Percentiles rank a stretch among this genome's conserved stretches.
phyloP scores from a whole-genome alignment of 2,888 invertebrate species.

The Noctua janthe region DNA sequence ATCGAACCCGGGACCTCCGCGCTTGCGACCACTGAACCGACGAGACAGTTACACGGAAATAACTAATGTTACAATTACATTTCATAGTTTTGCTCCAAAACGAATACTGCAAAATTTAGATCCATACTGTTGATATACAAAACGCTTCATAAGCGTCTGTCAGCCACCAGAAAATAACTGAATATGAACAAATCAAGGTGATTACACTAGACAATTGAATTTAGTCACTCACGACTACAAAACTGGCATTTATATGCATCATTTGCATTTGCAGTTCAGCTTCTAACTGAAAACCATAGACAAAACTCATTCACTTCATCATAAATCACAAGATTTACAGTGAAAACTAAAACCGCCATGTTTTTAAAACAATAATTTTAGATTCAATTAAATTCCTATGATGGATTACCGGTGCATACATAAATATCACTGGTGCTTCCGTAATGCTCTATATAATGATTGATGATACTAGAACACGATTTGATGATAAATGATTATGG shows the following conservation, averaged over 20 bases:
- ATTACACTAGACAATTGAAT: constrained; percentile 19
- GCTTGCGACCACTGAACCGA: too few species aligned
- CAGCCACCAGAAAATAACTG: background rate
- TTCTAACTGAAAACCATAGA: constrained; percentile 15
- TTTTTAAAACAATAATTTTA: constrained; percentile 71
- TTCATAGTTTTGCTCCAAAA: too few species aligned
- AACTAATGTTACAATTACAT: background rate
- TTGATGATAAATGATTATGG: constrained; percentile 74
- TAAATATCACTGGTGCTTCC: constrained; percentile 74
- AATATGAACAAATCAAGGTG: background rate
- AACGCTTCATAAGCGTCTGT: background rate
- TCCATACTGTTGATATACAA: background rate
- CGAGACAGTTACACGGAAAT: background rate
- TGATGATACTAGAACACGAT: constrained; percentile 76
- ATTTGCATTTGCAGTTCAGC: background rate
- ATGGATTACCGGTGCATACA: constrained; percentile 68
- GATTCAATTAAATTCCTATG: constrained; percentile 78
- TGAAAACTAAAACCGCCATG: constrained; percentile 15
- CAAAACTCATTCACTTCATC: constrained; percentile 21
- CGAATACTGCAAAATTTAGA: background rate
- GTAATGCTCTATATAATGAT: constrained; percentile 84
- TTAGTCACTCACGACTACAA: background rate
- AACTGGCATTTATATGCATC: constrained; percentile 46
- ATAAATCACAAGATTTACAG: constrained; percentile 54
- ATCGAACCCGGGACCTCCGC: too few species aligned